Evolutionary conservation across 2,113 vertebrate genomes (phyloP), one percentile per base, ranked within the genome.

Genomic region (Megatriorchis doriae): DNA sequence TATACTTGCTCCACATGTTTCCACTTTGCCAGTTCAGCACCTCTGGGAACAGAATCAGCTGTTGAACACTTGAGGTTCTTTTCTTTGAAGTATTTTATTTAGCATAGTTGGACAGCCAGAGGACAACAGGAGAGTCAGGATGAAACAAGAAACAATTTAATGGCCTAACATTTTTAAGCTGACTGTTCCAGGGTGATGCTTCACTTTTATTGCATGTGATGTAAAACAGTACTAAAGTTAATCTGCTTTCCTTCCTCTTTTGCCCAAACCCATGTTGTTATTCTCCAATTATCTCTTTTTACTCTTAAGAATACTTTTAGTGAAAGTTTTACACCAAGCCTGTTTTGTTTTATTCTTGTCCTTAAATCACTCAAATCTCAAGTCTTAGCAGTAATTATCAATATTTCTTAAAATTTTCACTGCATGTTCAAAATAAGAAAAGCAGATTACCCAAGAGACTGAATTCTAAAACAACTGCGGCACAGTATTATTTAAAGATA

Each of bases 41-140:
- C 88, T 91, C 72, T 84, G 94, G 88, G 80, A 96, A 55, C n/a
- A 88, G 88, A 93, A 91, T 88, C 88, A 91, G 68, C 55, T 95
- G 94, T 86, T 94, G 94, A 93, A 71, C 43, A 26, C 59, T 90
- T 50, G 34, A 93, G 47, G 86, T 11, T 66, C 36, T 83, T 82
- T 80, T 50, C 75, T 96, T 95, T 95, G 68, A 94, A 95, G 68
- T 79, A 16, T 81, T 92, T 93, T 88, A 67, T 83, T 93, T 93
- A 88, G 53, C 31, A 2, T 47, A 81, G 36, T 43, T 92, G 82
- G 78, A 79, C 83, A 96, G 88, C 55, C 90, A 88, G 88, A 91
- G 88, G 90, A 96, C 59, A 86, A 78, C 59, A 71, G 47, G 59
- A 90, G 78, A 88, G 56, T 63, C 71, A 40, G 42, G 82, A 92